phyloP scores from a whole-genome alignment of 2,113 vertebrate species.

The Megatriorchis doriae region DNA sequence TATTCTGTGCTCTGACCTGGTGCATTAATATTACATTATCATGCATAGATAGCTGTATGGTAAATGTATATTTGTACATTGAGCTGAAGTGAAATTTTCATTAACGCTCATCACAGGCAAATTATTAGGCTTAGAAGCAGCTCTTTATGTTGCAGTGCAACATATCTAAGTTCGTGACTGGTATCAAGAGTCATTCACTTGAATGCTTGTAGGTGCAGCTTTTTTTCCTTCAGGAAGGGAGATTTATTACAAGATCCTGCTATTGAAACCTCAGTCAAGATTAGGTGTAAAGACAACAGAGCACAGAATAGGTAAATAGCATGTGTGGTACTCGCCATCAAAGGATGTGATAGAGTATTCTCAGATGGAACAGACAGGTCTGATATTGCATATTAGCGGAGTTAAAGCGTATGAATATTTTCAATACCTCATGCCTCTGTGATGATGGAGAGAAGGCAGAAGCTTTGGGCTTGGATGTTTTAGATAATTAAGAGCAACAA shows the following conservation, averaged over 20 bases:
- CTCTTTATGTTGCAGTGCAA: not conserved
- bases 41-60: not conserved
- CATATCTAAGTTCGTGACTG: not conserved
- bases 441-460: not conserved
- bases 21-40: not conserved
- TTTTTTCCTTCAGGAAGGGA: conserved; percentile 5
- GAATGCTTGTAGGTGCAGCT: not conserved
- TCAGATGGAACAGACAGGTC: conserved; percentile 34
- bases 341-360: conserved; percentile 30
- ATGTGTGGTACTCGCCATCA: not conserved
- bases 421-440: not conserved
- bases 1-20: not conserved
- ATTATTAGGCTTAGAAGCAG: conserved; percentile 9
- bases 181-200: conserved; percentile 38
- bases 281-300: conserved; percentile 45
- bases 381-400: conserved; percentile 47
- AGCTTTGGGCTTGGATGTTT: conserved; percentile 37
- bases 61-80: conserved; percentile 9
- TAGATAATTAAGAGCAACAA: conserved; percentile 60
- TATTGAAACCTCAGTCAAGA: conserved; percentile 41
- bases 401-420: not conserved
- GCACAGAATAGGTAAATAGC: conserved; percentile 28
- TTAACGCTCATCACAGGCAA: conserved; percentile 17
- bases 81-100: conserved; percentile 36
- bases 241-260: conserved; percentile 49